Base-by-base conservation (phyloP, 2,113 vertebrate genomes). In the Turdus rufiventris region DNA sequence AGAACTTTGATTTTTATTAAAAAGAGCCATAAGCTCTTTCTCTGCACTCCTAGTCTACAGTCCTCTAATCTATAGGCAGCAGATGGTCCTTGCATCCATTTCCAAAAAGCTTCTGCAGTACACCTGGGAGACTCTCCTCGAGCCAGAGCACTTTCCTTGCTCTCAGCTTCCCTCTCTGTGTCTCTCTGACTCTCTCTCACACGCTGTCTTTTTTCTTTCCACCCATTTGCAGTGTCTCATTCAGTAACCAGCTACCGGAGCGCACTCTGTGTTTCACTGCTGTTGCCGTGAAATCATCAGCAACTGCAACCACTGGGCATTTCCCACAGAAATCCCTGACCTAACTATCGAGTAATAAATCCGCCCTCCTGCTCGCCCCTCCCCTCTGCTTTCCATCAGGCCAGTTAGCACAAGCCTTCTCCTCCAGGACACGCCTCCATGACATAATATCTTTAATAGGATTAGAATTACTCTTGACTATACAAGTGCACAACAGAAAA, bases 261-360 rank as follows among this genome's bases (percentile, higher is more conserved):
- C 78, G 5, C 87, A 34, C 87, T 85, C 92, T 24, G 84, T 57
- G 68, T 92, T 93, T 92, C 97, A 87, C 96, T 72, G 95, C 97
- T 94, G 96, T 94, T 97, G 97, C 98, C 93, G 97, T 93, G 97
- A 98, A 98, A 98, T 98, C 97, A 98, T 97, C 98, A 76, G 98
- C 98, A 98, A 98, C 98, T 96, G 97, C 98, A 97, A 97, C 97
- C 97, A 95, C 97, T 96, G 96, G 98, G 98, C 98, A 98, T 98
- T 98, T 95, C 98, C 98, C 98, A 91, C 96, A 91, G 96, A 97
- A 97, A 97, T 94, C 97, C 97, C 97, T 95, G 93, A 98, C 98
- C 92, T 97, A 97, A 97, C 97, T 97, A 94, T 81, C 79, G 95
- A 97, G 97, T 97, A 96, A 74, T 95, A 97, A 97, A 98, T 94